phyloP scores from a whole-genome alignment of 2,113 vertebrate genomes.

The Notarius quadriscutis region DNA sequence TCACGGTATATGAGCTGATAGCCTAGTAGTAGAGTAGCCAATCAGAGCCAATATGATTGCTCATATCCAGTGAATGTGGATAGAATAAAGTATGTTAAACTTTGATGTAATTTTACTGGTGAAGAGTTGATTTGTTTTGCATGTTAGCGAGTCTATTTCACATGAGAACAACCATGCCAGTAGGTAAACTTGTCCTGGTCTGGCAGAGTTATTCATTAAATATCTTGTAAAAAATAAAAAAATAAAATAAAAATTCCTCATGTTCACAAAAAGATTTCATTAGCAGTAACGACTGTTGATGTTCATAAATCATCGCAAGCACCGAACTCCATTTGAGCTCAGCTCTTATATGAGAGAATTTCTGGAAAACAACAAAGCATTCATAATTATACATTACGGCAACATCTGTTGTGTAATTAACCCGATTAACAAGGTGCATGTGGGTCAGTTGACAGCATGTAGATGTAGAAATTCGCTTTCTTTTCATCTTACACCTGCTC shows the following conservation, averaged over 20 bases:
- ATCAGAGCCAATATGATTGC: too few relatives aligned
- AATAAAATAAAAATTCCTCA: neutral
- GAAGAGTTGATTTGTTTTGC: neutral
- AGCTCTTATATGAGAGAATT: neutral
- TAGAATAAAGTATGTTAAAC: neutral
- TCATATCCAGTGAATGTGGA: too few relatives aligned
- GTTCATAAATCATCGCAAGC: neutral
- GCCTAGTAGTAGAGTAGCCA: too few relatives aligned
- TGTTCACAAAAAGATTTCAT: neutral
- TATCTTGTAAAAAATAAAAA: neutral
- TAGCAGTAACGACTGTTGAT: neutral
- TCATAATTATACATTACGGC: neutral
- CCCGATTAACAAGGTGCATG: constrained; percentile 22
- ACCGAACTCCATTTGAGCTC: neutral
- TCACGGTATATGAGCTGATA: too few relatives aligned
- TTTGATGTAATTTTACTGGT: neutral
- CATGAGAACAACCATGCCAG: neutral
- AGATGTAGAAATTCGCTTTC: neutral
- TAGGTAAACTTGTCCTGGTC: neutral
- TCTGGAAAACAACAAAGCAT: neutral
- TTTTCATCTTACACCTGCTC: neutral
- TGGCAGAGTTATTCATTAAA: neutral
- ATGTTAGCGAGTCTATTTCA: neutral
- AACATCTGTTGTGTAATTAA: constrained; percentile 20
- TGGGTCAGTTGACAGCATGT: constrained; percentile 27